Percentiles rank a stretch among this genome's conserved stretches.
phyloP scores from a whole-genome alignment of 1,140 invertebrate genomes.

The Drosophila navojoa region DNA sequence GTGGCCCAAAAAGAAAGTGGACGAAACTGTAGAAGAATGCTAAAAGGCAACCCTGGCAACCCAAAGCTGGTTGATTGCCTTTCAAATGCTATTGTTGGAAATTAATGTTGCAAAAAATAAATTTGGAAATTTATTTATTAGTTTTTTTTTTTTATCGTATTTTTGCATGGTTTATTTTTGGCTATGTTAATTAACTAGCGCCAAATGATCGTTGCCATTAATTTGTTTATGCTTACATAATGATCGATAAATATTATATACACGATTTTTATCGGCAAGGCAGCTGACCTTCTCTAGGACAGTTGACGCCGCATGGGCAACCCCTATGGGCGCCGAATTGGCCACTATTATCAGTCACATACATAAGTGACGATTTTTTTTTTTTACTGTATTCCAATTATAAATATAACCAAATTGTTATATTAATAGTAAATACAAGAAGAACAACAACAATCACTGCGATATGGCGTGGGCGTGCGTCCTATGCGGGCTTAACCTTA shows the following conservation, averaged over 20 bases:
- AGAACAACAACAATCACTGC: constrained; percentile 10
- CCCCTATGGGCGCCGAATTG: constrained; percentile 27
- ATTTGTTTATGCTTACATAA: neutral
- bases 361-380: constrained; percentile 49
- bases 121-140: neutral
- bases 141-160: neutral
- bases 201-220: constrained; percentile 6
- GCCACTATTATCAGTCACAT: constrained; percentile 22
- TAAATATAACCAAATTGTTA: constrained; percentile 62
- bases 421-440: constrained; percentile 58
- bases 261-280: constrained; percentile 6
- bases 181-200: neutral
- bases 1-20: constrained; percentile 74
- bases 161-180: neutral
- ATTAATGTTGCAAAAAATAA: constrained; percentile 10
- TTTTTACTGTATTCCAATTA: constrained; percentile 36
- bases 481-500: constrained; percentile 69
- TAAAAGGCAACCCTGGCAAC: constrained; percentile 40
- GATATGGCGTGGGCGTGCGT: constrained; percentile 45
- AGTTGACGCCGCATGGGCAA: constrained; percentile 27
- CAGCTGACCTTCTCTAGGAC: constrained; percentile 9
- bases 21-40: constrained; percentile 43
- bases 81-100: constrained; percentile 18
- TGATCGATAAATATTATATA: constrained; percentile 3
- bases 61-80: constrained; percentile 8